These are phyloP conservation scores for Cheilosia soror DNA, from an alignment of 2,888 invertebrate species.

Conservation along the genomic window DNA sequence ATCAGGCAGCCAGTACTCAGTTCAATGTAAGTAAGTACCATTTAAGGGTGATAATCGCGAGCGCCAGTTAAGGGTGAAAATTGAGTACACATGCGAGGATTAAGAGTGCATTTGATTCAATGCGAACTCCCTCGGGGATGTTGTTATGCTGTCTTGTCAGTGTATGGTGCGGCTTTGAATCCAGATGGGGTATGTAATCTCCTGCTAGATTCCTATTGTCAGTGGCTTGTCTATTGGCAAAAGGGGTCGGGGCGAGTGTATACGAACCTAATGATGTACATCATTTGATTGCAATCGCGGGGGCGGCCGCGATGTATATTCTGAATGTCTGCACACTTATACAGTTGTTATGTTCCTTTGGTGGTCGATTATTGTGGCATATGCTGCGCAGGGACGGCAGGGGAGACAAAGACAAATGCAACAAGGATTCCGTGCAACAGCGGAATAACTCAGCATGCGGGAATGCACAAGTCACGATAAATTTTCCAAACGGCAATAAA, in stretches of 20 bases:
- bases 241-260: constrained; percentile 9
- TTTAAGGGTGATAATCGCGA: constrained; percentile 83
- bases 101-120: constrained; percentile 83
- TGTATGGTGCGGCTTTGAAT: constrained; percentile 22
- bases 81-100: constrained; percentile 79
- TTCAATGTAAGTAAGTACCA: constrained; percentile 81
- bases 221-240: neutral
- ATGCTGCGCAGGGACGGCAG: constrained; percentile 28
- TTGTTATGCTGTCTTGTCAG: constrained; percentile 40
- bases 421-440: constrained; percentile 50
- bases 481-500: constrained; percentile 50
- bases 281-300: constrained; percentile 81
- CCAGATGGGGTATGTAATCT: constrained; percentile 25
- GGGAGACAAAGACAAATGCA: constrained; percentile 18
- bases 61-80: constrained; percentile 82
- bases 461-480: constrained; percentile 56
- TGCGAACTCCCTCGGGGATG: constrained; percentile 61
- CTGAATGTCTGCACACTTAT: neutral
- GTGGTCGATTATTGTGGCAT: constrained; percentile 69
- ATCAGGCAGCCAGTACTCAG: constrained; percentile 30
- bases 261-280: constrained; percentile 80
- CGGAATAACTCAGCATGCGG: constrained; percentile 47
- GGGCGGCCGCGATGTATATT: constrained; percentile 78
- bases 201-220: constrained; percentile 13
- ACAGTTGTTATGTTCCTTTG: constrained; percentile 53